Percentiles rank a stretch among this genome's conserved stretches.
Conservation (phyloP, 64 coral and sea anemone genomes). For the Trachythela sp. region DNA sequence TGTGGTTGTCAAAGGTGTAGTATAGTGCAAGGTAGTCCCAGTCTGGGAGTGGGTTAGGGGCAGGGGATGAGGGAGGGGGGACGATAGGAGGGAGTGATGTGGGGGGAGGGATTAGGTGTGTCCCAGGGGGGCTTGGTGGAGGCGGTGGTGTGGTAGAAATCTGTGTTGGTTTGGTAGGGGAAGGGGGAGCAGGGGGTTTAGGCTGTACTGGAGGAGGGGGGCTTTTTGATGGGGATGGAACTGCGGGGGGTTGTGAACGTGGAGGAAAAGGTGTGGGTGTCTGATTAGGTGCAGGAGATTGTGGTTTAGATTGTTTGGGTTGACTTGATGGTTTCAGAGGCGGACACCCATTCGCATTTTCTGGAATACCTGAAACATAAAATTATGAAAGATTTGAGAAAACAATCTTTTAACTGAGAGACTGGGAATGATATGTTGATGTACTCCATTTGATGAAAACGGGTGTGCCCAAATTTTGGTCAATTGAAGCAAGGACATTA, state of each 20-base stretch:
- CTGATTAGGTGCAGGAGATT: not conserved
- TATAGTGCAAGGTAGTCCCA: conserved; percentile 28
- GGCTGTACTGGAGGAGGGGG: no score
- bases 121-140: not conserved
- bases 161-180: no score
- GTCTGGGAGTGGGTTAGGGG: not conserved
- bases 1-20: conserved; percentile 58
- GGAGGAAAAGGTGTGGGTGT: not conserved
- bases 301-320: not conserved
- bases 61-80: not conserved
- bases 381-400: not conserved
- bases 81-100: not conserved
- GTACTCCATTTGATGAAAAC: no score
- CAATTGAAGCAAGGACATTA: not conserved
- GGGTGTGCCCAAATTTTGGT: no score
- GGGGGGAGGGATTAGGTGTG: not conserved
- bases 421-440: no score
- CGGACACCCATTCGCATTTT: not conserved
- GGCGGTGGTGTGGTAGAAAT: not conserved
- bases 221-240: no score
- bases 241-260: no score
- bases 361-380: not conserved
- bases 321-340: not conserved
- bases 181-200: no score
- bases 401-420: no score